phyloP scores from a whole-genome alignment of 2,888 invertebrate genomes.

The Meganola albula region DNA sequence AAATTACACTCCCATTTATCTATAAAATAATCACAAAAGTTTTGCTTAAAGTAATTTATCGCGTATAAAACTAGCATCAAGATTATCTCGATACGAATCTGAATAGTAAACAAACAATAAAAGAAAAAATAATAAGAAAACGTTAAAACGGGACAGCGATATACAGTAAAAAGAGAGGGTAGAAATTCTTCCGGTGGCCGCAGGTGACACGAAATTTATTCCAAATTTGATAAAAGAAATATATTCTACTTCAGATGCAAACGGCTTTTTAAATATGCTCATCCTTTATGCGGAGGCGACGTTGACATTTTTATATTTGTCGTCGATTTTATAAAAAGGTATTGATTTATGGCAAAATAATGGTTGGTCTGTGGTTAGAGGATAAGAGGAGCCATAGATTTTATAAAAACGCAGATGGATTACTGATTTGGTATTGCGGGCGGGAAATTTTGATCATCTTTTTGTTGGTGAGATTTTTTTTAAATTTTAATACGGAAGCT shows the following conservation, averaged over 20 bases:
- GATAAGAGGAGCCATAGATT: conserved; percentile 35
- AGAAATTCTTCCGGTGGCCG: conserved; percentile 70
- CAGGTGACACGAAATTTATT: conserved; percentile 78
- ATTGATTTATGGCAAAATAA: conserved; percentile 73
- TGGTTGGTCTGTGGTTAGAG: conserved; percentile 34
- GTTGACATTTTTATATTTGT: conserved; percentile 76
- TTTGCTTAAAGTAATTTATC: conserved; percentile 61
- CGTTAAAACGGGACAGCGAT: conserved; percentile 34
- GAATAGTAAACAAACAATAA: conserved; percentile 44
- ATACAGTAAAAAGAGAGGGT: conserved; percentile 30
- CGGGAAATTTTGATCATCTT: too few species aligned
- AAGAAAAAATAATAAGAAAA: conserved; percentile 57
- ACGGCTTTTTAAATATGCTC: conserved; percentile 76
- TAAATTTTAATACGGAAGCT: too few species aligned
- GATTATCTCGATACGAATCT: conserved; percentile 69
- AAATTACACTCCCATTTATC: conserved; percentile 61
- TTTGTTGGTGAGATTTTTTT: too few species aligned
- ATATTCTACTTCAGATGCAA: conserved; percentile 73
- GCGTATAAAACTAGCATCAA: conserved; percentile 69
- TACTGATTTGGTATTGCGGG: not conserved
- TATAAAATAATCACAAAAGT: conserved; percentile 51
- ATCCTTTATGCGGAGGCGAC: conserved; percentile 66
- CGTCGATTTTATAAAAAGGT: conserved; percentile 60
- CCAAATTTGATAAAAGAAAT: conserved; percentile 75
- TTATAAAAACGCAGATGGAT: conserved; percentile 11